Conservation (phyloP, 1,140 invertebrate species). For the Halyomorpha halys region DNA sequence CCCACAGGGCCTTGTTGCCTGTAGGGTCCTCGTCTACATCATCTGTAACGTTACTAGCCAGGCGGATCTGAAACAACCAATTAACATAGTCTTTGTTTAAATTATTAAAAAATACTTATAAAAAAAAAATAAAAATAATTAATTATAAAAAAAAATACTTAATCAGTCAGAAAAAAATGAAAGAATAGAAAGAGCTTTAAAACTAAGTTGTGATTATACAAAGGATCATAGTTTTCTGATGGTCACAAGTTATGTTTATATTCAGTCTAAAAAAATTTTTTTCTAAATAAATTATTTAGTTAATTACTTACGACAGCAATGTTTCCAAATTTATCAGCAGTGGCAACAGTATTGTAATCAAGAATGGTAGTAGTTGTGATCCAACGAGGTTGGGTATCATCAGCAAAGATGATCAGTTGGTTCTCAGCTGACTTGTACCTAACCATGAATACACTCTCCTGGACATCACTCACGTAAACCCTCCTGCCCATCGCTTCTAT, state of each 20-base stretch:
- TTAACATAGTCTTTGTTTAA: too few relatives aligned
- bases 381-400: slow-evolving; percentile 95
- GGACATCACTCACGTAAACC: slow-evolving; percentile 90
- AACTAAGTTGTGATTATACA: too few relatives aligned
- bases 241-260: too few relatives aligned
- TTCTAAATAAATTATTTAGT: too few relatives aligned
- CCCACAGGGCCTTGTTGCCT: slow-evolving; percentile 96
- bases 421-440: slow-evolving; percentile 93
- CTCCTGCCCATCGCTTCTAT: slow-evolving; percentile 89
- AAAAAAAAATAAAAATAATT: background rate
- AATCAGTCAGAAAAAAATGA: too few relatives aligned
- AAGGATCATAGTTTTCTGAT: too few relatives aligned
- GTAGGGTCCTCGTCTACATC: slow-evolving; percentile 99
- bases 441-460: slow-evolving; percentile 94
- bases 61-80: slow-evolving; percentile 47
- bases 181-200: too few relatives aligned
- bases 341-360: slow-evolving; percentile 93
- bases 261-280: too few relatives aligned
- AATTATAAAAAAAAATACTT: too few relatives aligned
- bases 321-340: slow-evolving; percentile 98
- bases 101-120: too few relatives aligned
- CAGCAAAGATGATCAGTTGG: slow-evolving; percentile 95
- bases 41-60: slow-evolving; percentile 84
- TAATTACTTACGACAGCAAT: slow-evolving; percentile 63
- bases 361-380: slow-evolving; percentile 85